Conservation (phyloP, 2,113 vertebrate genomes). For the Recurvirostra avosetta region DNA sequence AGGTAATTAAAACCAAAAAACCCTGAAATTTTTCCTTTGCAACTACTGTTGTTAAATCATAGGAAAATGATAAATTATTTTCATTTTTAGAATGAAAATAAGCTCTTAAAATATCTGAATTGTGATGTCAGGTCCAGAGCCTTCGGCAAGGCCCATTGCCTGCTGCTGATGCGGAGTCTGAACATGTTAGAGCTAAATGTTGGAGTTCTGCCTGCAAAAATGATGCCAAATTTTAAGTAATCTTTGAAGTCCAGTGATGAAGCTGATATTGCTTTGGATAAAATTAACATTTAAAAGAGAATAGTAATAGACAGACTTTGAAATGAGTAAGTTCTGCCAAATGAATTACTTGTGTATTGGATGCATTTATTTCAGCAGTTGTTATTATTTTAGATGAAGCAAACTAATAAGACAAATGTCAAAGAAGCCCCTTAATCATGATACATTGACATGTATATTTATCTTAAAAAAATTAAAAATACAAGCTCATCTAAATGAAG, state of each 20-base stretch:
- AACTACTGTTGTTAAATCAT: background rate
- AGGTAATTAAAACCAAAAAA: background rate
- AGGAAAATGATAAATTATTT: background rate
- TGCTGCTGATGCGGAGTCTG: background rate
- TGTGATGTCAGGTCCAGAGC: background rate
- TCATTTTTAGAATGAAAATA: background rate
- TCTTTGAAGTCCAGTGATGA: background rate
- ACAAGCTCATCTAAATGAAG: background rate
- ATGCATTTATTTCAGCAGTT: background rate
- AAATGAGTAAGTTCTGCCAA: background rate
- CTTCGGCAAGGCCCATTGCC: background rate
- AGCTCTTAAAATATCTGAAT: background rate
- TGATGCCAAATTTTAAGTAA: background rate
- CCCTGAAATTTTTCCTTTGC: background rate
- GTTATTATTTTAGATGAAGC: background rate
- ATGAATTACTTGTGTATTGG: background rate
- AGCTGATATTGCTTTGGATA: background rate
- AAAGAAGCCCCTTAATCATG: background rate
- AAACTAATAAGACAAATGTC: background rate
- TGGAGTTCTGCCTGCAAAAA: background rate
- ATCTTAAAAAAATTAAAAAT: background rate
- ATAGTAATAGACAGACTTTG: background rate
- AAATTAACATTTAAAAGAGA: conserved; percentile 4
- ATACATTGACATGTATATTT: background rate
- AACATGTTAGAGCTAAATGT: background rate